phyloP scores from a whole-genome alignment of 2,888 invertebrate genomes.

The Bombylius major region DNA sequence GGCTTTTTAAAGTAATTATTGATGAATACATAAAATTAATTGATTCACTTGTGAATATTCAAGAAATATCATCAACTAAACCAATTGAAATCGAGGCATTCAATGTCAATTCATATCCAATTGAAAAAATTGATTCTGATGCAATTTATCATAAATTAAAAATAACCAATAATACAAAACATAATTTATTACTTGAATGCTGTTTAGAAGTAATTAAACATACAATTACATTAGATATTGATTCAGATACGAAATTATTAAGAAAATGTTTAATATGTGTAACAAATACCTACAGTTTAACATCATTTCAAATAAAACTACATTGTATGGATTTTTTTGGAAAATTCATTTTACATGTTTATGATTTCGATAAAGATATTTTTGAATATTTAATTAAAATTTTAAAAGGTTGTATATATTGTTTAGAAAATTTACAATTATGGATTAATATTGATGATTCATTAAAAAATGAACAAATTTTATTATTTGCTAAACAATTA shows the following conservation, averaged over 20 bases:
- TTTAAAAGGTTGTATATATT: constrained; percentile 17
- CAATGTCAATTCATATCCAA: constrained; percentile 14
- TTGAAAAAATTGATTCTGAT: constrained; percentile 21
- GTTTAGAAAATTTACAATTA: constrained; percentile 21
- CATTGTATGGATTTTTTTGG: constrained; percentile 23
- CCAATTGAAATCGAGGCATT: constrained; percentile 15
- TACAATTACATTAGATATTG: constrained; percentile 21
- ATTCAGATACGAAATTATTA: constrained; percentile 20
- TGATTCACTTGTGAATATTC: neutral
- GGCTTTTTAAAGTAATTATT: constrained; percentile 22
- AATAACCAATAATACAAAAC: neutral
- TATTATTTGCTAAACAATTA: neutral
- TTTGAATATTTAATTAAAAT: constrained; percentile 17
- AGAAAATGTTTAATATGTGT: constrained; percentile 18
- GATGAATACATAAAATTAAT: constrained; percentile 17
- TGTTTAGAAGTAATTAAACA: constrained; percentile 22
- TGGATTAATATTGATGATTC: constrained; percentile 21
- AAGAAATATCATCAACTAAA: neutral
- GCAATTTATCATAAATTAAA: constrained; percentile 12
- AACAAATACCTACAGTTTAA: constrained; percentile 22
- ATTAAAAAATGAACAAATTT: constrained; percentile 10
- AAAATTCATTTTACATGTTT: constrained; percentile 15
- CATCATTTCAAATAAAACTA: constrained; percentile 22
- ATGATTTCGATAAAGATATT: constrained; percentile 8
- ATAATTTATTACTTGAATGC: constrained; percentile 15